phyloP scores from a whole-genome alignment of 92 coral and sea anemone genomes.

The Isaurus tuberculatus region DNA sequence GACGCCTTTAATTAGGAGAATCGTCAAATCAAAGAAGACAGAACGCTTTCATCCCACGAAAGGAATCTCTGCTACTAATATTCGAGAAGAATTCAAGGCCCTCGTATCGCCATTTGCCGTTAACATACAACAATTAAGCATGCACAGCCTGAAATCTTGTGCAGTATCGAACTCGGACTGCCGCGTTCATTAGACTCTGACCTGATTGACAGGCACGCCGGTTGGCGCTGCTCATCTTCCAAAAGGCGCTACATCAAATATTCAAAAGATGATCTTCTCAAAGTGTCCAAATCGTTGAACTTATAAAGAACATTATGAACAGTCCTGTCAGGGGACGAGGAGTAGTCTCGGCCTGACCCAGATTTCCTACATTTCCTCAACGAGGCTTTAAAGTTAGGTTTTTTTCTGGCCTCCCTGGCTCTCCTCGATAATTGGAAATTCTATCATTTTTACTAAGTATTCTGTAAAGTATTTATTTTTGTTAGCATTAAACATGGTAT shows the following conservation, averaged over 20 bases:
- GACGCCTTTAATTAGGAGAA: neutral
- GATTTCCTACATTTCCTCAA: conserved; percentile 4
- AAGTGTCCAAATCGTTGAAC: neutral
- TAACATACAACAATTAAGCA: neutral
- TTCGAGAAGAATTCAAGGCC: neutral
- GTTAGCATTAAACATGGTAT: no score
- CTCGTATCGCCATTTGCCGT: neutral
- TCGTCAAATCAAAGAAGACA: neutral
- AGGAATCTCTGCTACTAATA: neutral
- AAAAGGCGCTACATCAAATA: neutral
- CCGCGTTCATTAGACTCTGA: neutral
- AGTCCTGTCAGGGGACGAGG: neutral
- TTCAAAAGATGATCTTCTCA: no score
- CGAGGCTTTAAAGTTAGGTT: neutral
- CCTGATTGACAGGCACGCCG: neutral
- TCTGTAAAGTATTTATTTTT: no score
- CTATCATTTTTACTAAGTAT: no score
- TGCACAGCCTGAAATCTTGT: neutral
- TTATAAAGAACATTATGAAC: neutral
- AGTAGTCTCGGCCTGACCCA: conserved; percentile 10
- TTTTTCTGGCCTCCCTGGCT: no score
- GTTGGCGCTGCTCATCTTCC: neutral
- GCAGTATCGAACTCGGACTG: no score
- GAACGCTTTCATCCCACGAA: neutral
- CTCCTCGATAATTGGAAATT: no score